Base-by-base conservation (phyloP, 2,888 invertebrate species). In the Netelia inedita region DNA sequence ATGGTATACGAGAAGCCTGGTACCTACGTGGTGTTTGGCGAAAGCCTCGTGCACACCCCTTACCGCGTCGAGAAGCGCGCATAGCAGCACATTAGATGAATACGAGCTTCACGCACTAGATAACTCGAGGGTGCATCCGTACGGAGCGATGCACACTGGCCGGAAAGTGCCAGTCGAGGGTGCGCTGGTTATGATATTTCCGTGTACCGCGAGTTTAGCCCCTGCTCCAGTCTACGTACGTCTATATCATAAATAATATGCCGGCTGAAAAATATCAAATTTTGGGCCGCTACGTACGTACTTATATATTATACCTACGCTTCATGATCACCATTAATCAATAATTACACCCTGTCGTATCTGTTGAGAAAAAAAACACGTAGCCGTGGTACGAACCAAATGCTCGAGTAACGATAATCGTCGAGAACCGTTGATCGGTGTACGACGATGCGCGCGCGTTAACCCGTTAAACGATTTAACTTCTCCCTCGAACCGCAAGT, bases 101-200 rank as follows among this genome's bases (percentile, higher is more conserved):
- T 91, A 89, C 89, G 87, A 86, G 88, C 86, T 91, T 91, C 90
- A 89, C 89, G 91, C 91, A 90, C 91, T 89, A 89, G 85, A 89
- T 89, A 88, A 86, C 88, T 85, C 86, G 82, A 9, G 80, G 83
- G 78, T 83, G 82, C 82, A 80, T 85, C 82, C 79, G 69, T 50
- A 59, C 75, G 59, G 71, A 81, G 81, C 75, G 82, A 69, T 72
- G 66, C 41, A 65, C 75, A 83, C 79, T 65, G 80, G 66, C 86
- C 79, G 80, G 79, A 82, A 85, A 86, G 87, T 83, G 85, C 69
- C 85, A 79, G 82, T 79, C 72, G 65, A 79, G 72, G 79, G 50
- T 81, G 79, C 86, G 69, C 82, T 85, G 73, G 66, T 71, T 88
- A 79, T 83, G 81, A 85, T 86, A 88, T 82, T 82, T 19, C 21